Evolutionary conservation across 2,113 vertebrate species (phyloP).

Genomic region (Oriolus oriolus): DNA sequence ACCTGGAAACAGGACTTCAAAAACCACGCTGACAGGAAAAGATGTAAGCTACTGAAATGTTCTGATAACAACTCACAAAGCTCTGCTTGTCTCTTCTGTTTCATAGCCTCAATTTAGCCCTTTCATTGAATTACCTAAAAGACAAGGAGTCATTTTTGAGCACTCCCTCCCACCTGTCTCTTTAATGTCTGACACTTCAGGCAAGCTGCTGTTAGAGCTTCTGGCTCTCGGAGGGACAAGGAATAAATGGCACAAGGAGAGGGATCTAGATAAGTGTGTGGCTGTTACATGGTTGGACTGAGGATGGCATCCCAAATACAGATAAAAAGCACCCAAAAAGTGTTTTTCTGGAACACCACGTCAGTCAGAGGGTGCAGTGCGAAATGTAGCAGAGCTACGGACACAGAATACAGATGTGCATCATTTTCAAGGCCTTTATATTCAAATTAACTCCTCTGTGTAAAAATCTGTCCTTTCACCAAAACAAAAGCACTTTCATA

Average conservation of each 20-base stretch:
- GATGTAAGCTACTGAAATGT: neutral
- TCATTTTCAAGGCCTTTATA: neutral
- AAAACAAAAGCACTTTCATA: neutral
- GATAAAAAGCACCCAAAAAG: neutral
- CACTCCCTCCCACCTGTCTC: neutral
- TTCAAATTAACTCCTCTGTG: neutral
- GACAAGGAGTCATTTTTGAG: neutral
- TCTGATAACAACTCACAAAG: neutral
- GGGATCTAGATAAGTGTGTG: neutral
- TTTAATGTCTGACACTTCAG: neutral
- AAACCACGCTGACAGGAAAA: neutral
- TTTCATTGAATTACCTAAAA: neutral
- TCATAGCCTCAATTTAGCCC: neutral
- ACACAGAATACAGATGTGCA: neutral
- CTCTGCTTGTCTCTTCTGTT: neutral
- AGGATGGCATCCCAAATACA: neutral
- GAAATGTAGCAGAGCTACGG: neutral
- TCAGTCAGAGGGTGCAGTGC: neutral
- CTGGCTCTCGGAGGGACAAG: neutral
- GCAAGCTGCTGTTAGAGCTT: neutral
- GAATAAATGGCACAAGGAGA: neutral
- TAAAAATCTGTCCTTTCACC: neutral
- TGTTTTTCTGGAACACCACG: neutral
- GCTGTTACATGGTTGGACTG: neutral
- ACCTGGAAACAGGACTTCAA: neutral